These are phyloP conservation scores for Halcyon chelicuti DNA, from an alignment of 2,797 vertebrate species.

Conservation along the genomic window DNA sequence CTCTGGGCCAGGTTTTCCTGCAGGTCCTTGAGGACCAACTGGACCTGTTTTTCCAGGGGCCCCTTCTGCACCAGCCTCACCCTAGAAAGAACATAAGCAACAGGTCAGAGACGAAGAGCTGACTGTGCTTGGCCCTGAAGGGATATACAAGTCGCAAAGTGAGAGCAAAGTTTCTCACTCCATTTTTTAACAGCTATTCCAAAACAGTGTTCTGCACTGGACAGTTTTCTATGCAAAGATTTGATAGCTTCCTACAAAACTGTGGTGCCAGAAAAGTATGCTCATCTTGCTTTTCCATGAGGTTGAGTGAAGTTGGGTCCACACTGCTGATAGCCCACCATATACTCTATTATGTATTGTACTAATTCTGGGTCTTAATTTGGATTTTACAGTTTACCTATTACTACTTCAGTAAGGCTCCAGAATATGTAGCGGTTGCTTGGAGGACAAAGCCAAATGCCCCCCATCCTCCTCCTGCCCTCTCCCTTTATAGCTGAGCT, in stretches of 20 bases:
- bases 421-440: too few relatives aligned
- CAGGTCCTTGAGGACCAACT: slow-evolving; percentile 93
- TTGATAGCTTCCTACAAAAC: neutral
- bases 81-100: slow-evolving; percentile 77
- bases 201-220: neutral
- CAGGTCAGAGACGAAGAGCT: neutral
- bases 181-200: neutral
- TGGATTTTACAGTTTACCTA: neutral
- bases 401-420: neutral
- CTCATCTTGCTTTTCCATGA: neutral
- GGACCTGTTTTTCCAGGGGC: slow-evolving; percentile 96
- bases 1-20: slow-evolving; percentile 96
- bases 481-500: too few relatives aligned
- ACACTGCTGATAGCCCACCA: neutral
- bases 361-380: neutral
- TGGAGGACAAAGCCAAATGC: too few relatives aligned
- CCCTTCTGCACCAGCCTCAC: slow-evolving; percentile 92
- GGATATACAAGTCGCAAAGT: neutral
- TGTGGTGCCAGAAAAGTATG: neutral
- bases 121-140: neutral
- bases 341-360: neutral
- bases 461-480: too few relatives aligned
- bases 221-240: neutral
- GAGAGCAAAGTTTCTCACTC: neutral
- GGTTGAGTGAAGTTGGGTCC: neutral